Evolutionary conservation across 1,140 invertebrate genomes (phyloP), one percentile per base, ranked within the genome.

Genomic region (Drosophila cardini): DNA sequence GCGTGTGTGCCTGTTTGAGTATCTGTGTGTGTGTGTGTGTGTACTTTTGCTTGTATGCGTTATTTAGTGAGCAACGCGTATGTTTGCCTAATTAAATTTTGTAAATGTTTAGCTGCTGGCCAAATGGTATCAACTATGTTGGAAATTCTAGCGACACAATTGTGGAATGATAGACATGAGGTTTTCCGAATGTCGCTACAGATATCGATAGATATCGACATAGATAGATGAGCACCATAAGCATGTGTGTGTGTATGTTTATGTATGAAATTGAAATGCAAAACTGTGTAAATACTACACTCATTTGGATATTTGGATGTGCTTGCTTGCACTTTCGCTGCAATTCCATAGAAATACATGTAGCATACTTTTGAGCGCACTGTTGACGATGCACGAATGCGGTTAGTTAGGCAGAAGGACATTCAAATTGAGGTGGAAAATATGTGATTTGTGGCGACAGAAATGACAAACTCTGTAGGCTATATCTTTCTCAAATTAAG

Each of bases 31-130:
- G 34, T 52, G n/a, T 9, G 53, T 34, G 62, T 48, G 58, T 56
- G n/a, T 72, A n/a, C 21, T 11, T 11, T 16, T 70, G 58, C 26
- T 15, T 52, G 75, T 34, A 40, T 79, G 45, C 60, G 64, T 57
- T 60, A 43, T 34, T 75, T 58, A 50, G 50, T 60, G 55, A 46
- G 13, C 46, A 53, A 16, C 55, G 55, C 42, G 45, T 57, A 26
- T 62, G 57, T 64, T 67, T 82, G 43, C 62, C 48, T 62, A 46
- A 80, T 78, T 70, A 72, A 56, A 71, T 75, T 63, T 50, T 64
- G 53, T 71, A 63, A 71, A 71, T 75, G 72, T 71, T 75, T 45
- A 58, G 58, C 45, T 70, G 57, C 9, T 48, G 50, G 38, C 50
- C 70, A 58, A 57, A 74, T 70, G 57, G 16, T 50, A 57, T 11